Conservation (phyloP, 2,888 invertebrate genomes). For the Microlaimidae sp. region DNA sequence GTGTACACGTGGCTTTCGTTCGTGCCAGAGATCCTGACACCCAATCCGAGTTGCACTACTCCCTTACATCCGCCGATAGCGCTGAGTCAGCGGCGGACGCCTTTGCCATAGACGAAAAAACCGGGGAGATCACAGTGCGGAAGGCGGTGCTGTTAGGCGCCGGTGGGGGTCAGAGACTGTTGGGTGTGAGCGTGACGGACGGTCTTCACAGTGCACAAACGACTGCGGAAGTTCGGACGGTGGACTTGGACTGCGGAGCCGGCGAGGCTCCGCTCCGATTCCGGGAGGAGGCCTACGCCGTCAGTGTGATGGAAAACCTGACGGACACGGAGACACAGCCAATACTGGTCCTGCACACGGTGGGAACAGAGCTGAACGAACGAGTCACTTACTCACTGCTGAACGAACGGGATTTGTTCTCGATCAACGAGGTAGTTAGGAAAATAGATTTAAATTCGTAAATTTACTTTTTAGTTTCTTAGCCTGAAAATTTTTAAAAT, state of each 20-base stretch:
- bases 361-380: conserved; percentile 16
- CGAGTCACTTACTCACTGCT: conserved; percentile 36
- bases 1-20: conserved; percentile 30
- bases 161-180: conserved; percentile 9
- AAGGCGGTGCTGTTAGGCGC: conserved; percentile 26
- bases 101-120: conserved; percentile 60
- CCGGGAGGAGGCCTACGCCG: conserved; percentile 16
- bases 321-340: conserved; percentile 50
- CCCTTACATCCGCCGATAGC: conserved; percentile 9
- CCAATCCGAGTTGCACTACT: conserved; percentile 20
- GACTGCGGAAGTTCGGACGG: conserved; percentile 10
- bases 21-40: conserved; percentile 36
- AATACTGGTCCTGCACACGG: conserved; percentile 58
- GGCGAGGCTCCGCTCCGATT: conserved; percentile 18
- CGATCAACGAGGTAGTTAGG: conserved; percentile 67
- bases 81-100: neutral
- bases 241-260: conserved; percentile 1
- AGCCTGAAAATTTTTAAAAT: too few relatives aligned
- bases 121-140: conserved; percentile 61
- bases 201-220: conserved; percentile 18
- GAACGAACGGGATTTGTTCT: conserved; percentile 64
- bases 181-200: conserved; percentile 21
- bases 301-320: conserved; percentile 37
- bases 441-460: too few relatives aligned
- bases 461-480: too few relatives aligned